Percentiles rank a stretch among this genome's conserved stretches.
phyloP scores from a whole-genome alignment of 2,888 invertebrate species.

The Tenthredo distinguenda region DNA sequence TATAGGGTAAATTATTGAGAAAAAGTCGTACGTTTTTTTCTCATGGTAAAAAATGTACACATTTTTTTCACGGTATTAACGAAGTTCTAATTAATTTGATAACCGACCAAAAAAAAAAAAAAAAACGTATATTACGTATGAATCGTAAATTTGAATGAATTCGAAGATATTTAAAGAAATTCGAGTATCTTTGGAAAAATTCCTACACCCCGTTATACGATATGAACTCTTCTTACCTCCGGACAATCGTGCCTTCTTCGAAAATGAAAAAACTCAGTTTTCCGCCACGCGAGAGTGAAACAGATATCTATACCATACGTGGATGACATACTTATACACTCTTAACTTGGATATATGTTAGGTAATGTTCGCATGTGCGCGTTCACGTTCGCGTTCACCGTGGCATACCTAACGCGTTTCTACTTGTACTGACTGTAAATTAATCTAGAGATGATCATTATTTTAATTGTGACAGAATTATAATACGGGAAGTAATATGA shows the following conservation, averaged over 20 bases:
- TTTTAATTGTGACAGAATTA: not conserved
- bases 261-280: not conserved
- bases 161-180: not conserved
- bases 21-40: not conserved
- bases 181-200: not conserved
- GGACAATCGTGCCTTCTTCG: not conserved
- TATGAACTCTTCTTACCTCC: not conserved
- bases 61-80: not conserved
- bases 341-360: not conserved
- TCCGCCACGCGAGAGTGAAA: not conserved
- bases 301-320: slow-evolving; percentile 20
- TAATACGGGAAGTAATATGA: not conserved
- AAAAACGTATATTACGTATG: not conserved
- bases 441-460: not conserved
- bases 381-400: not conserved
- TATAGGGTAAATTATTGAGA: not conserved
- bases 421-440: not conserved
- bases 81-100: not conserved
- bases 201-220: not conserved
- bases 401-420: not conserved
- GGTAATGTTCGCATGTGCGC: not conserved
- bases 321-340: not conserved
- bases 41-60: not conserved
- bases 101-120: not conserved
- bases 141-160: not conserved